Evolutionary conservation across 2,888 invertebrate species (phyloP), one percentile per base, ranked within the genome.

Genomic region (Trissonchulus latispiculum): DNA sequence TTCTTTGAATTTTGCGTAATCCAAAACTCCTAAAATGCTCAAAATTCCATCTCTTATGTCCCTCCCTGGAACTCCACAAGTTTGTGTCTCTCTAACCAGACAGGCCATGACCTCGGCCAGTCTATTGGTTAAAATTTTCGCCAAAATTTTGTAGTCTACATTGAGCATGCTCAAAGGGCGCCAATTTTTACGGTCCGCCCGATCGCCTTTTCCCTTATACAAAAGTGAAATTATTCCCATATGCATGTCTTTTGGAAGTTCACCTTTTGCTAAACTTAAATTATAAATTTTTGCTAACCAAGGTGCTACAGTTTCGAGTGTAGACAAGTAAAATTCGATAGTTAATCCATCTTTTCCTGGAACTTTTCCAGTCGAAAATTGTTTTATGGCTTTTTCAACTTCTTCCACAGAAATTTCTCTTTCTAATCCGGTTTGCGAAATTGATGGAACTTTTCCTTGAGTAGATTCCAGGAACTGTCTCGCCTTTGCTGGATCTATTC

Each of bases 161-260:
- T 64, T 64, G 29, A 64, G 33, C 66, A 64, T 18, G 15, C 32
- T 64, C 29, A 64, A 32, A 32, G 66, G 66, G 66, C 66, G 66
- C 66, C 66, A 64, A n/a, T n/a, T 64, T 32, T 29, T 32, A 8
- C 69, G 31, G 8, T 32, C 32, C 23, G 3, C 8, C 8, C n/a
- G 3, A 35, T 69, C 69, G 3, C 69, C 69, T 69, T 69, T 29
- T 69, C 69, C 69, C n/a, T 69, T 69, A 36, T 69, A 69, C 32
- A 69, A n/a, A 8, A 8, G 32, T 8, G 69, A 69, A 35, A 69
- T 69, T 8, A 69, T 35, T n/a, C 69, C 69, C n/a, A 18, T 28
- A 36, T 69, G 35, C 66, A 64, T 64, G 15, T 8, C 29, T 15
- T 64, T 35, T 18, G 66, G 15, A 32, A 64, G 33, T n/a, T 15